These are phyloP conservation scores for Noctilio leporinus DNA, from an alignment of 2,113 vertebrate genomes.

Conservation along the genomic window DNA sequence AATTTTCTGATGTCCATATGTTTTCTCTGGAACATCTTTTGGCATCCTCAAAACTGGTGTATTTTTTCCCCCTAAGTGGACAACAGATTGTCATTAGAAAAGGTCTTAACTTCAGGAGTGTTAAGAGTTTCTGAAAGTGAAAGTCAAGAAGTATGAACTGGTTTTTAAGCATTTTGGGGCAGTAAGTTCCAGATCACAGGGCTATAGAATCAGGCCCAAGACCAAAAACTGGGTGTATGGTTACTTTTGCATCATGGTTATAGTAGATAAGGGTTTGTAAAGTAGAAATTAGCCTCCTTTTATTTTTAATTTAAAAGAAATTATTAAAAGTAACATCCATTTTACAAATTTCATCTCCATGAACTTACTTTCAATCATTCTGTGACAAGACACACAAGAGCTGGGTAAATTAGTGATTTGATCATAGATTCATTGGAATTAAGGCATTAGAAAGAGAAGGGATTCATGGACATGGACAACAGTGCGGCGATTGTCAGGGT, in stretches of 20 bases:
- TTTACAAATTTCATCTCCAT: background rate
- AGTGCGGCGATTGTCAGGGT: too few species aligned
- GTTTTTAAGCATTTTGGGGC: background rate
- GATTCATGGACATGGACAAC: too few species aligned
- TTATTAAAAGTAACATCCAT: background rate
- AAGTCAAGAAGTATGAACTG: background rate
- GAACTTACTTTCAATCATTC: background rate
- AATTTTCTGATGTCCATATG: constrained; percentile 51
- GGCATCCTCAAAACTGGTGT: background rate
- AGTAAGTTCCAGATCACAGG: background rate
- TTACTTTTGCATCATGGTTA: background rate
- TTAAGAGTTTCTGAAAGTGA: background rate
- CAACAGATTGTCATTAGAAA: background rate
- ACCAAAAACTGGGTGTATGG: background rate
- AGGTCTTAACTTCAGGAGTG: background rate
- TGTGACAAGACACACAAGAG: background rate
- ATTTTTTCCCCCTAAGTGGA: background rate
- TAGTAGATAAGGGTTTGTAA: background rate
- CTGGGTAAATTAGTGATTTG: background rate
- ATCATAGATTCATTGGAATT: background rate
- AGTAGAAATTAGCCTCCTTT: background rate
- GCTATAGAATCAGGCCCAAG: background rate
- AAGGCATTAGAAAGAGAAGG: background rate
- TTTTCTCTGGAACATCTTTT: constrained; percentile 54
- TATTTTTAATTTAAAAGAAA: background rate